Base-by-base conservation (phyloP, 2,888 invertebrate species). In the Tupiocoris notatus region DNA sequence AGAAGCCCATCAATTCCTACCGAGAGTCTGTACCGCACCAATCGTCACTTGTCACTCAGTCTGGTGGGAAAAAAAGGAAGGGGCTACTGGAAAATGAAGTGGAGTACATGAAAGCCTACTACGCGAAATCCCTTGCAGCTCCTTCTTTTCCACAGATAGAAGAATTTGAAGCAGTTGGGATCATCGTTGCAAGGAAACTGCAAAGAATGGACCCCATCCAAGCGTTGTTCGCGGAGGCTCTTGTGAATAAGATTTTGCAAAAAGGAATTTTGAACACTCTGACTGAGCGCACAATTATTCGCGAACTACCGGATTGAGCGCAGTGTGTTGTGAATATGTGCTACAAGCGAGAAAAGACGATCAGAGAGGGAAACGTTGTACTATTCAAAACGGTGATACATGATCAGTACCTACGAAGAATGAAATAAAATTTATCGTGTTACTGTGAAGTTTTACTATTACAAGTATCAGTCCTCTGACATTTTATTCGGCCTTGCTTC, bases 131-230 rank as follows among this genome's bases (percentile, higher is more conserved):
- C 2, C 56, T 75, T 20, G 54, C 25, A 54, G 9, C 66, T 39
- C 58, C 18, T 9, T 59, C 16, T 9, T 22, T 23, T 59, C 22
- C 20, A 9, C n/a, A n/a, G n/a, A 25, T 75, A 24, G 59, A 59
- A 6, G 75, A 75, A 1, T 75, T 58, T 75, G 75, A 75, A 25
- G 75, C 67, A 21, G 75, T 75, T 22, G 75, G 75, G 18, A 75
- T 75, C 9, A 75, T 67, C 57, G 39, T 75, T 17, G 6, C 66
- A 17, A 75, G 24, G 56, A 75, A 75, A 59, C 61, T 75, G 59
- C 25, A 24, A 0, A 75, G 67, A 61, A 75, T 75, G 75, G 59
- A 20, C 16, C 67, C 75, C n/a, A 24, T 22, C 17, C 75, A 75
- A 20, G 75, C 75, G 20, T 17, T 75, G 21, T 67, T 20, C 16